Percentiles rank a stretch among this genome's conserved stretches.
Evolutionary conservation across 2,797 vertebrate species (phyloP).

Genomic region (Myotis daubentonii): DNA sequence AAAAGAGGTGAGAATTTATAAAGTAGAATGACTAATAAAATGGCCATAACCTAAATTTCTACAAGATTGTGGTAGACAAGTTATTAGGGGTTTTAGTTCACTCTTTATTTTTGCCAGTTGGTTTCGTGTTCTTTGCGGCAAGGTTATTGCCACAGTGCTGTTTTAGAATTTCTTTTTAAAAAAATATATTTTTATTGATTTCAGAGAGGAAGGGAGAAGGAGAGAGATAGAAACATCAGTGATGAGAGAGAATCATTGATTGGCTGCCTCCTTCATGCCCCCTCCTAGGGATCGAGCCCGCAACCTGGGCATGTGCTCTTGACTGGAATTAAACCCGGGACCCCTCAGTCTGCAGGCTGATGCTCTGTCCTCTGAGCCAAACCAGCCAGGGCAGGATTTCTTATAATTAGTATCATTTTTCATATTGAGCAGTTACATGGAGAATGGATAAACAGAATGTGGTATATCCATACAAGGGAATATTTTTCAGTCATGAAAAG

Average conservation of each 20-base stretch:
- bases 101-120: slow-evolving; percentile 39
- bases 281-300: no score
- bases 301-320: no score
- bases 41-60: background rate
- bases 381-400: background rate
- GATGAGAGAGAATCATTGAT: no score
- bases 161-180: slow-evolving; percentile 6
- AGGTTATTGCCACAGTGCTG: background rate
- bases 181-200: no score
- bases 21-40: slow-evolving; percentile 16
- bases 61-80: background rate
- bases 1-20: slow-evolving; percentile 92
- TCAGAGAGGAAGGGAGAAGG: no score
- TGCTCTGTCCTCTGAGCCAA: no score
- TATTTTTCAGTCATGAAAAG: slow-evolving; percentile 5
- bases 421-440: background rate
- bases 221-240: no score
- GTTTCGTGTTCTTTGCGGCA: background rate
- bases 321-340: no score
- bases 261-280: no score
- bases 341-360: no score
- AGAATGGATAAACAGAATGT: background rate
- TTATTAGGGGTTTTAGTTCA: slow-evolving; percentile 46
- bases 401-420: slow-evolving; percentile 32
- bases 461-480: background rate